Evolutionary conservation across 2,888 invertebrate species (phyloP).

Genomic region (Amorpha juglandis): DNA sequence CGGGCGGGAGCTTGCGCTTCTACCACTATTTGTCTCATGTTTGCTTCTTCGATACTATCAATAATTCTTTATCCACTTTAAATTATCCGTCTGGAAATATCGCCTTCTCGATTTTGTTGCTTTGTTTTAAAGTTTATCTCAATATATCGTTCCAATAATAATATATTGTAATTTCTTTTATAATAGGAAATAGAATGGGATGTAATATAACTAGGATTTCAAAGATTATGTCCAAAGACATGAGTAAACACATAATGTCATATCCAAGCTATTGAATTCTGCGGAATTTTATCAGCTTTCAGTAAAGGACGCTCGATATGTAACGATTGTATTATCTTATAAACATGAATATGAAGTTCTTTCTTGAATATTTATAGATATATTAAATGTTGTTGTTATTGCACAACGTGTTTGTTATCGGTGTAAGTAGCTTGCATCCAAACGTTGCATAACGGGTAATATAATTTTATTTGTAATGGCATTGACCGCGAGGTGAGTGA

Average conservation of each 20-base stretch:
- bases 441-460: constrained; percentile 46
- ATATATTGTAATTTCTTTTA: no score
- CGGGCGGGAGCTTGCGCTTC: constrained; percentile 62
- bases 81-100: background rate
- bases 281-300: background rate
- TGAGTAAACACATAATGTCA: background rate
- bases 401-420: constrained; percentile 1
- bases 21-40: constrained; percentile 67
- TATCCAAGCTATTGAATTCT: background rate
- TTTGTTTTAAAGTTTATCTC: background rate
- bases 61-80: constrained; percentile 30
- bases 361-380: background rate
- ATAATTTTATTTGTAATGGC: constrained; percentile 50
- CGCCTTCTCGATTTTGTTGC: background rate
- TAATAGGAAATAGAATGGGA: no score
- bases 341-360: background rate
- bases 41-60: constrained; percentile 28
- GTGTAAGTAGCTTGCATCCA: constrained; percentile 15
- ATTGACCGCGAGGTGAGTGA: constrained; percentile 65
- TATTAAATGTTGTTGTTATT: constrained; percentile 2
- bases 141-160: no score
- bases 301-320: background rate
- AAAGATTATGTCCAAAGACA: background rate
- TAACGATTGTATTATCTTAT: background rate
- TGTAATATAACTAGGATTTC: no score